Percentiles rank a stretch among this genome's conserved stretches.
Evolutionary conservation across 1,140 invertebrate genomes (phyloP).

Genomic region (Phenacoccus solenopsis): DNA sequence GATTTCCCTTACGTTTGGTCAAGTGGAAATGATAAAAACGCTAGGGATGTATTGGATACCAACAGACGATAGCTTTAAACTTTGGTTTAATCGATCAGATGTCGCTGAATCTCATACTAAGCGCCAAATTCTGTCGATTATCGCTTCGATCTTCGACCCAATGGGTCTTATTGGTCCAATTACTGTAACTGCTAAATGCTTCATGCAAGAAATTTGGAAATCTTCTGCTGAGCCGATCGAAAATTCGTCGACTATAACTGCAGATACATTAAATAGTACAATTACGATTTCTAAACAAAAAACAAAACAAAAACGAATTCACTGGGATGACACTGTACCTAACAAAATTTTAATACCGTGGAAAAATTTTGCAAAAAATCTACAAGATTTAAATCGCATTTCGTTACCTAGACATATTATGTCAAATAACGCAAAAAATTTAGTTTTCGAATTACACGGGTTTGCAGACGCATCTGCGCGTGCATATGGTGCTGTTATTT

Average conservation of each 20-base stretch:
- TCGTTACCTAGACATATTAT: not conserved
- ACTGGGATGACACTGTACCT: constrained; percentile 20
- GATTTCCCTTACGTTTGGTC: not conserved
- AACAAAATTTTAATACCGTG: not conserved
- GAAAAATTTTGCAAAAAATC: not conserved
- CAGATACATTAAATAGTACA: too few species aligned
- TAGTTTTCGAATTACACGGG: not conserved
- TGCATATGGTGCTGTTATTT: constrained; percentile 11
- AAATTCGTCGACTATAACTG: too few species aligned
- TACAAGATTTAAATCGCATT: not conserved
- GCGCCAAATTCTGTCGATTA: constrained; percentile 14
- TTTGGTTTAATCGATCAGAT: not conserved
- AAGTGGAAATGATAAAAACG: not conserved
- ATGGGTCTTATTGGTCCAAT: constrained; percentile 21
- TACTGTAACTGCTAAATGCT: constrained; percentile 20
- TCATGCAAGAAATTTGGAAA: constrained; percentile 23
- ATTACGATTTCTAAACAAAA: too few species aligned
- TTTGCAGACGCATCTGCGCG: constrained; percentile 1
- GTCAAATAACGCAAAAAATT: not conserved
- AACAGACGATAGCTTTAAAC: not conserved
- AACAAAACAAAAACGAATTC: too few species aligned
- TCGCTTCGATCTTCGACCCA: constrained; percentile 22
- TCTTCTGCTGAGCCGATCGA: not conserved
- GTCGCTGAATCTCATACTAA: not conserved
- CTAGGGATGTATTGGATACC: constrained; percentile 9